Evolutionary conservation across 53 echinoderm and acorn worm species (phyloP).

Genomic region (Pentamera pediparva): DNA sequence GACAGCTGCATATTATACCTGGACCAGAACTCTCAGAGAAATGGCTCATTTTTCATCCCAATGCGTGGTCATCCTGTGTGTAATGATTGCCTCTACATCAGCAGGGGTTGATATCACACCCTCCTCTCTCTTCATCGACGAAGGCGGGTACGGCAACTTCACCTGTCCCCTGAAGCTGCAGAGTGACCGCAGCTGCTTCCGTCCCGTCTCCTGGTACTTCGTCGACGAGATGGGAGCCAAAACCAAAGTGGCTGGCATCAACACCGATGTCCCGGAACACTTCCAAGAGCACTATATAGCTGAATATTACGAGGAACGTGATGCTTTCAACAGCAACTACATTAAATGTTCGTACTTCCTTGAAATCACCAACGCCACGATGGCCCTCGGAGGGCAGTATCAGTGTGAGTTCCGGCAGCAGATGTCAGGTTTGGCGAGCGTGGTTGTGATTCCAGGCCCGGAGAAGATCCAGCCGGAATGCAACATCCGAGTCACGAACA

Average conservation of each 20-base stretch:
- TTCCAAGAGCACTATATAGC: no score
- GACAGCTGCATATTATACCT: no score
- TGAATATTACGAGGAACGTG: background rate
- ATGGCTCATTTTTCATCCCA: no score
- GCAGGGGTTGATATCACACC: background rate
- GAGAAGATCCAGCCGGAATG: background rate
- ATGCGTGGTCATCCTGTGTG: no score
- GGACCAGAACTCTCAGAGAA: no score
- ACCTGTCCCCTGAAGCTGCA: background rate
- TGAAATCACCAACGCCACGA: background rate
- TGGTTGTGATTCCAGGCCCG: background rate
- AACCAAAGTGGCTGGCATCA: no score
- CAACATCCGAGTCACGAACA: background rate
- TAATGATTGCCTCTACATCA: no score
- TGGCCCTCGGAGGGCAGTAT: background rate
- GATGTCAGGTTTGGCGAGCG: background rate
- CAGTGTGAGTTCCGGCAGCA: background rate
- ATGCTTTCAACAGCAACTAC: background rate
- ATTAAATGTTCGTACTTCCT: background rate
- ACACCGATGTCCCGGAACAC: no score
- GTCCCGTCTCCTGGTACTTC: conserved; percentile 1
- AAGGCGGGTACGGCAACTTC: background rate
- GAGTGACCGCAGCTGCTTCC: background rate
- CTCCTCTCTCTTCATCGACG: background rate
- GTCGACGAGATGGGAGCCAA: background rate